These are phyloP conservation scores for Miniopterus natalensis DNA, from an alignment of 2,113 vertebrate species.

Conservation along the genomic window DNA sequence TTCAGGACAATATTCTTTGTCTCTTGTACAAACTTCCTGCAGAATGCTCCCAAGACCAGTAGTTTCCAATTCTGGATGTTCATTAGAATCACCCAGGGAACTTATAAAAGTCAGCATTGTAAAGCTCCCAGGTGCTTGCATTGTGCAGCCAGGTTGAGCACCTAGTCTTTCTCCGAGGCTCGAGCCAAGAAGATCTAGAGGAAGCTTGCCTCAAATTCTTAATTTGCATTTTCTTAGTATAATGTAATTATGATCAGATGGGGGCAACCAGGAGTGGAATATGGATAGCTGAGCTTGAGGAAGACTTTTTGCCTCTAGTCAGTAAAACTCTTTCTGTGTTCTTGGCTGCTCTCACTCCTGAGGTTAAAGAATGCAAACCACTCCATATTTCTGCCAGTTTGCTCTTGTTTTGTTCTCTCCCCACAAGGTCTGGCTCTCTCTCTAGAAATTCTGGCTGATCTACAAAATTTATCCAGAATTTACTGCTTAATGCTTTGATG, in stretches of 20 bases:
- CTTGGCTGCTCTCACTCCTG: background rate
- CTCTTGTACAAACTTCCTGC: background rate
- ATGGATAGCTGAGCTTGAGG: background rate
- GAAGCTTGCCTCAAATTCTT: background rate
- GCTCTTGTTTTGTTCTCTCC: slow-evolving; percentile 33
- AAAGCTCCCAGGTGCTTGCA: background rate
- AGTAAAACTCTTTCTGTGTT: background rate
- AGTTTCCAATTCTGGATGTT: background rate
- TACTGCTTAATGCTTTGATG: slow-evolving; percentile 46
- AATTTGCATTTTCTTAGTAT: background rate
- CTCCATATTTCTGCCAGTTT: background rate
- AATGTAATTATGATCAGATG: background rate
- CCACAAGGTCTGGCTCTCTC: background rate
- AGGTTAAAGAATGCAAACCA: slow-evolving; percentile 20
- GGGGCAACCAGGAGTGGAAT: background rate
- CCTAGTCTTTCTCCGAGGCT: background rate
- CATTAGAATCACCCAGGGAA: background rate
- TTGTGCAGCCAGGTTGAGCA: background rate
- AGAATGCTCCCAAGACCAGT: background rate
- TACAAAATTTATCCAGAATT: background rate
- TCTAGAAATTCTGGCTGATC: slow-evolving; percentile 50
- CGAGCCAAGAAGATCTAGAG: background rate
- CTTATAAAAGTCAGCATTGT: background rate
- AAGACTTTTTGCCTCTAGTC: slow-evolving; percentile 22
- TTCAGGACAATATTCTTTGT: background rate